phyloP scores from a whole-genome alignment of 2,113 vertebrate genomes.

The Pelecanus crispus region DNA sequence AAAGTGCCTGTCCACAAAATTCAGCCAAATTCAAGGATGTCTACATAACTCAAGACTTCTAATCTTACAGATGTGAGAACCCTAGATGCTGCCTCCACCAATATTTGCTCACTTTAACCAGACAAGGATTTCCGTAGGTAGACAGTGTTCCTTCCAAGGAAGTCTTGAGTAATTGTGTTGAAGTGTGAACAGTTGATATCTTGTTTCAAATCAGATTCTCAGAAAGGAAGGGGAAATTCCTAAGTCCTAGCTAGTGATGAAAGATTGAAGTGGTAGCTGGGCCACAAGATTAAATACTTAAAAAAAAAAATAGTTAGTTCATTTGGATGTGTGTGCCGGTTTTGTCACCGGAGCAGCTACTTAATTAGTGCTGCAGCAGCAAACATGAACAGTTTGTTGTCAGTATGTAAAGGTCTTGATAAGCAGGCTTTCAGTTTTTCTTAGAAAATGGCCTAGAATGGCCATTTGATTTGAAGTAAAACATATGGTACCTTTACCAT shows the following conservation, averaged over 20 bases:
- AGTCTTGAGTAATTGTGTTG: not conserved
- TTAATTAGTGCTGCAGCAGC: not conserved
- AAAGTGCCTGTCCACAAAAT: not conserved
- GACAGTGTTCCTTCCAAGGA: not conserved
- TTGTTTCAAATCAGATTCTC: not conserved
- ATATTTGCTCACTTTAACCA: not conserved
- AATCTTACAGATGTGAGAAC: not conserved
- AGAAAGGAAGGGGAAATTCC: not conserved
- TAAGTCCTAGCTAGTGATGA: not conserved
- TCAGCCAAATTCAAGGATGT: not conserved
- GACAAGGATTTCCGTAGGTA: not conserved
- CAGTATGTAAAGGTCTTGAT: not conserved
- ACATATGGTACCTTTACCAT: not conserved
- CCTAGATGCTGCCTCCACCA: not conserved
- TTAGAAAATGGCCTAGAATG: not conserved
- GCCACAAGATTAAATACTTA: not conserved
- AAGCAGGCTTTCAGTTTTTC: not conserved
- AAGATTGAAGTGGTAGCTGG: not conserved
- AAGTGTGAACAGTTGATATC: not conserved
- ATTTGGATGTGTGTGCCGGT: not conserved
- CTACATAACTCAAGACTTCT: not conserved
- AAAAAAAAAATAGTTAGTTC: not conserved
- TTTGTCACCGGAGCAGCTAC: not conserved
- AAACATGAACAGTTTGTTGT: not conserved
- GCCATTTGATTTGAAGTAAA: not conserved